phyloP scores from a whole-genome alignment of 2,797 vertebrate species.

The Sebastes vulpes region DNA sequence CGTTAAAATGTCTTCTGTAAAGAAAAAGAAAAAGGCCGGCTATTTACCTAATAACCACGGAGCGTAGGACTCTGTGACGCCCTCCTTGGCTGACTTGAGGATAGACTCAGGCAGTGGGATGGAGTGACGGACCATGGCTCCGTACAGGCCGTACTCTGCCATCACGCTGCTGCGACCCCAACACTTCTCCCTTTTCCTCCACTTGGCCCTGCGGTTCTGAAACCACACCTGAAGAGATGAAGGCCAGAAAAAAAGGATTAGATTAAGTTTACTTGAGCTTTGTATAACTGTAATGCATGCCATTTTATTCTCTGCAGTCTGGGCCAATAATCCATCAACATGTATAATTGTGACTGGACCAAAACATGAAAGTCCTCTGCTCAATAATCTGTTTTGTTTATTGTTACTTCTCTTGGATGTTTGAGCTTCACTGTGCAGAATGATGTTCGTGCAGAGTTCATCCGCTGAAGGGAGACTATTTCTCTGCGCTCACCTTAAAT shows the following conservation, averaged over 20 bases:
- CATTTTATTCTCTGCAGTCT: background rate
- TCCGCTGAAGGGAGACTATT: too few species aligned
- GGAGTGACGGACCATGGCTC: slow-evolving; percentile 99
- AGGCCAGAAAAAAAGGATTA: background rate
- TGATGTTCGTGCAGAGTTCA: too few species aligned
- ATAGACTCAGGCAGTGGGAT: slow-evolving; percentile 98
- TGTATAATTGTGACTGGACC: background rate
- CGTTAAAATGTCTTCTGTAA: background rate
- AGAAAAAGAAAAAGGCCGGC: background rate
- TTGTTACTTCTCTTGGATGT: background rate
- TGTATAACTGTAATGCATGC: background rate
- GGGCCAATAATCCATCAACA: background rate
- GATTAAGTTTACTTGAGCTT: background rate
- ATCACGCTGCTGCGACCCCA: slow-evolving; percentile 99
- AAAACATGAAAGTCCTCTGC: too few species aligned
- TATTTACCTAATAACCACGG: slow-evolving; percentile 94
- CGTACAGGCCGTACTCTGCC: slow-evolving; percentile 97
- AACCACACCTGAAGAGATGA: slow-evolving; percentile 93
- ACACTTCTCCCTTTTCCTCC: slow-evolving; percentile 98
- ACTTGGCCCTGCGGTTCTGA: slow-evolving; percentile 98
- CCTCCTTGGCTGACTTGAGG: slow-evolving; percentile 98
- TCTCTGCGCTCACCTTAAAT: too few species aligned
- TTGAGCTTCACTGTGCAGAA: background rate
- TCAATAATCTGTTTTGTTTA: background rate
- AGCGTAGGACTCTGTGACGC: slow-evolving; percentile 97